phyloP scores from a whole-genome alignment of 2,113 vertebrate genomes.

The Crypturellus undulatus region DNA sequence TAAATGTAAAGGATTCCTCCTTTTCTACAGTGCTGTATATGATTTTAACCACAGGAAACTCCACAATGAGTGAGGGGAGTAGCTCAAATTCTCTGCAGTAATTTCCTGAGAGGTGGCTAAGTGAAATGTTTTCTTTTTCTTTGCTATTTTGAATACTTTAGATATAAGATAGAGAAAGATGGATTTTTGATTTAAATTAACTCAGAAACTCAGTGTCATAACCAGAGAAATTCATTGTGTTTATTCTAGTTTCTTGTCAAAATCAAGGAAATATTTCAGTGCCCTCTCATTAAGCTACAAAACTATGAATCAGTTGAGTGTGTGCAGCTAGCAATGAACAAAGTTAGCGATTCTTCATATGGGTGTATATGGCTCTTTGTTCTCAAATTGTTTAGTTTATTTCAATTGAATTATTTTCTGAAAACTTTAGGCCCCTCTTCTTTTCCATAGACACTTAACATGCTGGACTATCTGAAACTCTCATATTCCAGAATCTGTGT shows the following conservation, averaged over 20 bases:
- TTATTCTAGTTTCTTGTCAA: not conserved
- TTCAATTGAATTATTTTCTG: not conserved
- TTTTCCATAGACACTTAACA: not conserved
- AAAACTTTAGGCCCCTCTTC: not conserved
- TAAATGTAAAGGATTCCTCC: not conserved
- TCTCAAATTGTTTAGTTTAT: not conserved
- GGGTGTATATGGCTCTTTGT: not conserved
- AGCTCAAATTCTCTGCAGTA: not conserved
- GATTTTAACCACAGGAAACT: not conserved
- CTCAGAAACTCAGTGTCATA: not conserved
- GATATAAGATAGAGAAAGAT: not conserved
- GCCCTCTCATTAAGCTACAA: not conserved
- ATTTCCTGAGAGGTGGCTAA: not conserved
- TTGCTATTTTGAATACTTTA: not conserved
- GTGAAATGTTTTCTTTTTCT: not conserved
- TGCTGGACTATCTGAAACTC: not conserved
- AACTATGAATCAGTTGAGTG: not conserved
- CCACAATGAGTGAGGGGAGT: not conserved
- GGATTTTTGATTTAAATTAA: not conserved
- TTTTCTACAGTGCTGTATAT: not conserved
- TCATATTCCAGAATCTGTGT: not conserved
- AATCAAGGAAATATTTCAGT: not conserved
- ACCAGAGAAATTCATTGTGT: not conserved
- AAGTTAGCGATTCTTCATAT: not conserved
- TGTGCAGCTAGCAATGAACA: not conserved